phyloP scores from a whole-genome alignment of 2,888 invertebrate species.

The Plemyria rubiginata region DNA sequence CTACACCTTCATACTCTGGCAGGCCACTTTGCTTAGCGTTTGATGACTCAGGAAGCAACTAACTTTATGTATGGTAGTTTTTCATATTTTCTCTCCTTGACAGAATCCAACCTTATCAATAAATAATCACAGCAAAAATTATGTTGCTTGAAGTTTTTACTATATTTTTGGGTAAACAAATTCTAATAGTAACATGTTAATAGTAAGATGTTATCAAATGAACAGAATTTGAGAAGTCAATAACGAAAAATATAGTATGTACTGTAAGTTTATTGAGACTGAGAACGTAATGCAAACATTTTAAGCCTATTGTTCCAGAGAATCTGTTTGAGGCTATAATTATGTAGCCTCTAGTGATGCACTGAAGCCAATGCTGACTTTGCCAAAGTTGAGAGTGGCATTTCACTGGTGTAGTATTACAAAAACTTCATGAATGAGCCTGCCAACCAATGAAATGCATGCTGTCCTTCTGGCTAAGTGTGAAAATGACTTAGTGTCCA shows the following conservation, averaged over 20 bases:
- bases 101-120: constrained; percentile 35
- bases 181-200: constrained; percentile 56
- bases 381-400: constrained; percentile 6
- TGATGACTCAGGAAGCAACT: too few species aligned
- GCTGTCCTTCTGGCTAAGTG: constrained; percentile 4
- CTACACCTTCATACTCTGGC: too few species aligned
- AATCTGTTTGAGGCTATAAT: constrained; percentile 40
- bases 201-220: constrained; percentile 48
- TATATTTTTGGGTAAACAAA: constrained; percentile 60
- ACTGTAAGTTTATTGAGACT: constrained; percentile 72
- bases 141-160: constrained; percentile 58
- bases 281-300: constrained; percentile 72
- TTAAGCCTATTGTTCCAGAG: constrained; percentile 55
- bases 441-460: constrained; percentile 4
- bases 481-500: constrained; percentile 70
- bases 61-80: too few species aligned
- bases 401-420: constrained; percentile 4
- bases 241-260: constrained; percentile 67
- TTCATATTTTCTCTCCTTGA: too few species aligned
- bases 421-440: background rate
- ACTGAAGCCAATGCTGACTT: constrained; percentile 8
- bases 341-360: constrained; percentile 18
- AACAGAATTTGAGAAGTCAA: constrained; percentile 63
- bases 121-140: constrained; percentile 57
- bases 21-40: too few species aligned